Evolutionary conservation across 2,113 vertebrate species (phyloP), one percentile per base, ranked within the genome.

Genomic region (Tenebrosternarchus preto): DNA sequence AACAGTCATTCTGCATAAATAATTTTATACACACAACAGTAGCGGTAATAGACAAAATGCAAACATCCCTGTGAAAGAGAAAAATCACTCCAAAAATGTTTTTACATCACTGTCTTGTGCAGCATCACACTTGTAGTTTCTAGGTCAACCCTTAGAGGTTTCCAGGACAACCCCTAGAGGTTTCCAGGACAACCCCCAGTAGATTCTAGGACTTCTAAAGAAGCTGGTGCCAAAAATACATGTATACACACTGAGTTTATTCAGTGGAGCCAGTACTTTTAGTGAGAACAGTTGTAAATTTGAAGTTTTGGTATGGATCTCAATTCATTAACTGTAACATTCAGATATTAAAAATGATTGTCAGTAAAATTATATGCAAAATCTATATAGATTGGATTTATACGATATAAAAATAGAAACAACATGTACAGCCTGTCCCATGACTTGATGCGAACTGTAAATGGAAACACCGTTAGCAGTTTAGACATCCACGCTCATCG

Each of bases 371-470:
- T 39, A 16, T 31, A 11, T 67, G 39, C 53, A 57, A 39, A 68
- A 25, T 80, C n/a, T 67, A 33, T 31, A n/a, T 69, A 64, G 57
- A 64, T 16, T 16, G 24, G 46, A 55, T 72, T 67, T 53, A 20
- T 59, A 43, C 66, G 19, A 50, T 84, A 84, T 78, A 84, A 84
- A 84, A 84, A 84, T 84, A 84, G 56, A 81, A 78, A 16, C 25
- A 53, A 31, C 68, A n/a, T 68, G 59, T 53, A 84, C 68, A 67
- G 17, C 25, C 36, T 33, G 63, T 46, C 55, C 17, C 4, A 7
- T 25, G 25, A 43, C 53, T 76, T 66, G 57, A 66, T 73, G 69
- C 22, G 59, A 78, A 80, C 60, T 19, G 24, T 46, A 17, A 75
- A 72, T 60, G 64, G 16, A 76, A 60, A 79, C 6, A 27, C 16